Percentiles rank a stretch among this genome's conserved stretches.
phyloP scores from a whole-genome alignment of 2,113 vertebrate genomes.

The Ellobius talpinus region DNA sequence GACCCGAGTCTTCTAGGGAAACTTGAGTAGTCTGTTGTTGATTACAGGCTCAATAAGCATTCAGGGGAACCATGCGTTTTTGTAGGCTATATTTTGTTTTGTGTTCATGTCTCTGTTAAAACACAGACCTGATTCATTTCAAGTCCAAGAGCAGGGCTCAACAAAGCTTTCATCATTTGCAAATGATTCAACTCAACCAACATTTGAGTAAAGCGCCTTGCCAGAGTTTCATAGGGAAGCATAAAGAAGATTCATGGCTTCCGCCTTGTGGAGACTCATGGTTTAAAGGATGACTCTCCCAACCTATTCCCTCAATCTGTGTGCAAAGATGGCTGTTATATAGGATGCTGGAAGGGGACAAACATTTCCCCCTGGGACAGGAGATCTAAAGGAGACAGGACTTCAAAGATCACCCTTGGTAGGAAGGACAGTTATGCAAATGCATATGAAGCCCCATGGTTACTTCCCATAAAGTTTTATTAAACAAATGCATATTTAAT shows the following conservation, averaged over 20 bases:
- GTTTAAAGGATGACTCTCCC: background rate
- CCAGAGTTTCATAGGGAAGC: background rate
- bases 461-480: background rate
- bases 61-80: background rate
- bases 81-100: background rate
- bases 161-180: background rate
- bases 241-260: background rate
- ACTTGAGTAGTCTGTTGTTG: background rate
- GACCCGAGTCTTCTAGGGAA: background rate
- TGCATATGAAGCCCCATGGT: background rate
- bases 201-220: background rate
- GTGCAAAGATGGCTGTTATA: background rate
- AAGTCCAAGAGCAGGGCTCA: background rate
- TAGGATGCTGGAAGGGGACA: background rate
- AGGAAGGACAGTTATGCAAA: background rate
- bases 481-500: background rate
- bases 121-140: background rate
- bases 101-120: conserved; percentile 31
- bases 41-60: background rate
- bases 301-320: background rate
- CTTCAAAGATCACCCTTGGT: background rate
- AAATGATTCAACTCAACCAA: background rate
- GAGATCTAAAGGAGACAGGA: background rate
- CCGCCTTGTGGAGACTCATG: background rate
- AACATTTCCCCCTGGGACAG: background rate